Evolutionary conservation across 2,113 vertebrate genomes (phyloP).

Genomic region (Ammodytes marinus): DNA sequence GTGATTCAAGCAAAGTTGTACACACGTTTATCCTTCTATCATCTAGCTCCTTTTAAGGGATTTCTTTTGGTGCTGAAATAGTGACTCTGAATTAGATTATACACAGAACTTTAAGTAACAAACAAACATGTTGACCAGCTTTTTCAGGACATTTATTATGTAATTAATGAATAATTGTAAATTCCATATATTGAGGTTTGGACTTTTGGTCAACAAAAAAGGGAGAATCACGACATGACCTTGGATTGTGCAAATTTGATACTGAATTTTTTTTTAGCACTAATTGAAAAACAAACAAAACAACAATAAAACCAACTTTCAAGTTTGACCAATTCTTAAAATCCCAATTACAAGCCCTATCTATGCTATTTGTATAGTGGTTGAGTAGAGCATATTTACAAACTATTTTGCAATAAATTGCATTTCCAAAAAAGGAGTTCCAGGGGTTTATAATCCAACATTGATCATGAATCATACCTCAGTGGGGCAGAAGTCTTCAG

Average conservation of each 20-base stretch:
- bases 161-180: neutral
- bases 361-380: neutral
- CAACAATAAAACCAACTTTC: neutral
- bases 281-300: neutral
- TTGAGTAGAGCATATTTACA: neutral
- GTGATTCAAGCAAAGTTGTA: neutral
- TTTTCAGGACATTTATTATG: neutral
- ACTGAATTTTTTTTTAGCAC: neutral
- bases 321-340: too few relatives aligned
- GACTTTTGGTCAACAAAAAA: too few relatives aligned
- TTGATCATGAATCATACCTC: conserved; percentile 84
- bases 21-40: neutral
- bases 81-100: neutral
- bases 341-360: neutral
- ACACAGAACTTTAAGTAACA: neutral
- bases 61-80: neutral
- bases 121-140: neutral
- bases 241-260: neutral
- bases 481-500: conserved; percentile 86
- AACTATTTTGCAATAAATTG: neutral
- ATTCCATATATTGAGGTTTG: too few relatives aligned
- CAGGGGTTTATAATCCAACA: neutral
- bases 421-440: neutral
- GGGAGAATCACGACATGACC: neutral
- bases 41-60: neutral